phyloP scores from a whole-genome alignment of 2,797 vertebrate genomes.

The Hemibagrus guttatus region DNA sequence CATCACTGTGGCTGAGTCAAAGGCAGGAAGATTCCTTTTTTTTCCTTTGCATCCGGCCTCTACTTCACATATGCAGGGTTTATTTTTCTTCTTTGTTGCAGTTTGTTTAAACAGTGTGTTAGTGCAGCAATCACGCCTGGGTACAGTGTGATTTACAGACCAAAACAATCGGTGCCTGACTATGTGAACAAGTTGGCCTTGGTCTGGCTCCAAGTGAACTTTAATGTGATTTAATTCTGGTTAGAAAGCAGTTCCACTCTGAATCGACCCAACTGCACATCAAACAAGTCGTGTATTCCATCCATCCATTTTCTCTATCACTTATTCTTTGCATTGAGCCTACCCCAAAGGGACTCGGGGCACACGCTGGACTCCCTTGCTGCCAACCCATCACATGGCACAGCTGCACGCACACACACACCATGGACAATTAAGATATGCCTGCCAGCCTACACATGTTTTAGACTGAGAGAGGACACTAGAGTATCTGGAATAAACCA shows the following conservation, averaged over 20 bases:
- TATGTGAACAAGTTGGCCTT: background rate
- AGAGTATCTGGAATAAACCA: too few relatives aligned
- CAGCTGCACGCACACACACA: too few relatives aligned
- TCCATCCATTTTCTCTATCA: too few relatives aligned
- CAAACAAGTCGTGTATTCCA: background rate
- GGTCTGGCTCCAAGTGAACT: background rate
- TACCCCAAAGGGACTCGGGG: too few relatives aligned
- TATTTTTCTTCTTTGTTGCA: background rate
- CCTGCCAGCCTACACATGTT: too few relatives aligned
- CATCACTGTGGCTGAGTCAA: background rate
- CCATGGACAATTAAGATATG: too few relatives aligned
- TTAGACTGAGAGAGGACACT: too few relatives aligned
- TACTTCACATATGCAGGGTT: background rate
- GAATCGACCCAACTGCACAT: background rate
- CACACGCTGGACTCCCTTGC: too few relatives aligned
- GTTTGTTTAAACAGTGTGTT: background rate
- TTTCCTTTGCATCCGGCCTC: background rate
- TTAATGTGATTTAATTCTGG: background rate
- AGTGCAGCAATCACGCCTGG: background rate
- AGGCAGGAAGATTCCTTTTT: slow-evolving; percentile 1
- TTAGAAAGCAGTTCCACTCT: background rate
- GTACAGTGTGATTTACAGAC: background rate
- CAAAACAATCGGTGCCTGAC: background rate
- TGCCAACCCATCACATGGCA: too few relatives aligned
- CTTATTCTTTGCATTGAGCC: too few relatives aligned